Evolutionary conservation across 2,888 invertebrate genomes (phyloP).

Genomic region (Athalia rosae): DNA sequence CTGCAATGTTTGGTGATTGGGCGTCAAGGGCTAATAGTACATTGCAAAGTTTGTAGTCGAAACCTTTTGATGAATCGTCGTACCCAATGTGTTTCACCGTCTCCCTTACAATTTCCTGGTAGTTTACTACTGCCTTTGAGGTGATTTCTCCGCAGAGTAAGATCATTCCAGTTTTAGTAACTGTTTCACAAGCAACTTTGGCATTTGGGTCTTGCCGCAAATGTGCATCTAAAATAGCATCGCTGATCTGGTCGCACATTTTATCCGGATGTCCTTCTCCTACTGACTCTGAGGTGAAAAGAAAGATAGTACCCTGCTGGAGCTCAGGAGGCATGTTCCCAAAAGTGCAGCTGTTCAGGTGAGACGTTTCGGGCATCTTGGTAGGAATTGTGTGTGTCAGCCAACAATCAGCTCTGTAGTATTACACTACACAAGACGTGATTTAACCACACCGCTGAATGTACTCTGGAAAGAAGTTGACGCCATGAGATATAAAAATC

Average conservation of each 20-base stretch:
- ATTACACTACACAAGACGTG: conserved; percentile 47
- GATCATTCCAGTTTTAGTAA: conserved; percentile 99
- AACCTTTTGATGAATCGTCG: conserved; percentile 98
- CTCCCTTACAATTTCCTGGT: conserved; percentile 96
- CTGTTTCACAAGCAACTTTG: conserved; percentile 98
- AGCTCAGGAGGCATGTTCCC: conserved; percentile 86
- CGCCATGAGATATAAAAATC: no score
- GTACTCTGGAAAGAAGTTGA: conserved; percentile 79
- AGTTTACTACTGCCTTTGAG: conserved; percentile 97
- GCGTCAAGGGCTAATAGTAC: conserved; percentile 98
- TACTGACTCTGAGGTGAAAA: conserved; percentile 98
- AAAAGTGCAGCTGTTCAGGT: conserved; percentile 81
- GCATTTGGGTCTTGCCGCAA: conserved; percentile 95
- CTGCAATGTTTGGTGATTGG: conserved; percentile 97
- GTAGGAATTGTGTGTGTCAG: no score
- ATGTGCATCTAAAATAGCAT: conserved; percentile 96
- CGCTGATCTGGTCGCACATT: conserved; percentile 98
- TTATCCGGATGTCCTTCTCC: conserved; percentile 99
- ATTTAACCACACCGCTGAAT: conserved; percentile 47
- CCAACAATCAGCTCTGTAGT: conserved; percentile 25
- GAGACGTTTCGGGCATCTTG: conserved; percentile 84
- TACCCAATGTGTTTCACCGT: conserved; percentile 99
- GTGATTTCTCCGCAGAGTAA: conserved; percentile 99
- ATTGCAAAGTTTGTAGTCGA: conserved; percentile 99
- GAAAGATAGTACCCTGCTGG: conserved; percentile 91